Base-by-base conservation (phyloP, 2,797 vertebrate species). In the Macrochelys suwanniensis region DNA sequence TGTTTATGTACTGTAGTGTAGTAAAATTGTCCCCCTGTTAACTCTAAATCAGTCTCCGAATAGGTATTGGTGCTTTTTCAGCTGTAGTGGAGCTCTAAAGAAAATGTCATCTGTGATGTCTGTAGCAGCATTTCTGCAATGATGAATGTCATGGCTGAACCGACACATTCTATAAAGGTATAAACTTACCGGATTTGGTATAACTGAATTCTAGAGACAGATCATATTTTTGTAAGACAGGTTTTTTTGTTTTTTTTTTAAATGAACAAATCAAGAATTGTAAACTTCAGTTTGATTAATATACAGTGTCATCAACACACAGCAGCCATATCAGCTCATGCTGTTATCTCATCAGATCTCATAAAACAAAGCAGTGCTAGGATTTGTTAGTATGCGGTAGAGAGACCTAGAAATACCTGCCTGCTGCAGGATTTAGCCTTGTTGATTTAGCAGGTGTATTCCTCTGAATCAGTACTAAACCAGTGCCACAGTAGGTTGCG, bases 31-130 rank as follows among this genome's bases (percentile, higher is more conserved):
- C 77, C 89, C 92, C 84, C 77, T 94, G 79, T 93, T 96, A 96
- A 96, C 87, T 94, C 81, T 97, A 97, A 98, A 97, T 98, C 93
- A 89, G 94, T 71, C 93, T 91, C 79, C 82, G 47, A 96, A 91
- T 87, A 87, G 94, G 96, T 94, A 89, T 86, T 84, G 84, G 79
- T 95, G 82, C 56, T 97, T 92, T 59, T 90, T 96, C 87, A 94
- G 89, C 89, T 91, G 87, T 82, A 96, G 80, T 77, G n/a, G 82
- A 82, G 89, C 91, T 96, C 50, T 19, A 92, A 89, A 65, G 78
- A 33, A 84, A 96, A 92, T 94, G 84, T 61, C 89, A 93, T 93
- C 93, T 95, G 26, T 45, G 92, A 96, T 84, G 89, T 85, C 91
- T 96, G 79, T 87, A 96, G 71, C 42, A 88, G 45, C 88, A 49